Evolutionary conservation across 2,888 invertebrate species (phyloP).

Genomic region (Drosophila subquinaria): DNA sequence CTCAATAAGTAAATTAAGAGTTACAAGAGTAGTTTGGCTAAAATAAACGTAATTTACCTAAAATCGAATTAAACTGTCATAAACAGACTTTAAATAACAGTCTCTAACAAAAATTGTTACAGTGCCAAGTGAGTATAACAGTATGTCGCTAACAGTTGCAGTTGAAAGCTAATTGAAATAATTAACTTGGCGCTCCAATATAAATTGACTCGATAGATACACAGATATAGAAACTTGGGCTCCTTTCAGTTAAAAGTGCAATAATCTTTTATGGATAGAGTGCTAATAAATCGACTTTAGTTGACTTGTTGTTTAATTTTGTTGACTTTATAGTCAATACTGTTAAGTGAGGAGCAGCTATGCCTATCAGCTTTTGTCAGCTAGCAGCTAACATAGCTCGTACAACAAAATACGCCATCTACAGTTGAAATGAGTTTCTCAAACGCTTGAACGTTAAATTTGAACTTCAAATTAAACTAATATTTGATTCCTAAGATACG

Average conservation of each 20-base stretch:
- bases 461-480: not conserved
- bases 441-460: not conserved
- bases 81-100: not conserved
- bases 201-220: not conserved
- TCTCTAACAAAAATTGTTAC: not conserved
- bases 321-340: not conserved
- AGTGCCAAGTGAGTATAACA: conserved; percentile 9
- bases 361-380: conserved; percentile 32
- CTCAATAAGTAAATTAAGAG: not conserved
- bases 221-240: not conserved
- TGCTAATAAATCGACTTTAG: too few relatives aligned
- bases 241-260: too few relatives aligned
- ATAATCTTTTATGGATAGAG: too few relatives aligned
- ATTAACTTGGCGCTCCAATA: too few relatives aligned
- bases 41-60: too few relatives aligned
- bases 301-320: not conserved
- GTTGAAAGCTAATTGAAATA: not conserved
- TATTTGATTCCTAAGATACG: not conserved
- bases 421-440: conserved; percentile 1
- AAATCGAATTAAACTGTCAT: not conserved
- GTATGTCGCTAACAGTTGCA: not conserved
- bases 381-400: not conserved
- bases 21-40: not conserved
- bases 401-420: conserved; percentile 33
- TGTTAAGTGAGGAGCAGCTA: not conserved